A percentile compares a stretch with the other conserved stretches of the same genome.
phyloP scores from a whole-genome alignment of 2,888 invertebrate genomes.

The Tanytarsus gracilentus region DNA sequence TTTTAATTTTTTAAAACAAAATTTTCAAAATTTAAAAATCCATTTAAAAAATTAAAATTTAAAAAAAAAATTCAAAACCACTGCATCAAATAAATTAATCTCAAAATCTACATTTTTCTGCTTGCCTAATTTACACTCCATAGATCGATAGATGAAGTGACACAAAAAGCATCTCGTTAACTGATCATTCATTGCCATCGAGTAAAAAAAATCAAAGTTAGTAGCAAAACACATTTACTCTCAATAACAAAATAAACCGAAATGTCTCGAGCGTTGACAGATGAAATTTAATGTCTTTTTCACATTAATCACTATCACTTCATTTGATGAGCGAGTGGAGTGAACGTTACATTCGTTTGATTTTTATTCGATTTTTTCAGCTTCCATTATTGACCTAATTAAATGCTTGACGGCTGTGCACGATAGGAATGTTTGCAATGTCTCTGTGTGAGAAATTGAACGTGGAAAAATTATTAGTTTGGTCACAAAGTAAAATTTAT shows the following conservation, averaged over 20 bases:
- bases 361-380: not conserved
- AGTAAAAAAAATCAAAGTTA: not conserved
- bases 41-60: too few relatives aligned
- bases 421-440: not conserved
- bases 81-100: too few relatives aligned
- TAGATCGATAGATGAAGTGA: conserved; percentile 7
- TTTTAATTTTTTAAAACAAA: too few relatives aligned
- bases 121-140: too few relatives aligned
- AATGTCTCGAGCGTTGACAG: conserved; percentile 21
- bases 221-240: not conserved
- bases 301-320: conserved; percentile 28
- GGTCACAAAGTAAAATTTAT: too few relatives aligned
- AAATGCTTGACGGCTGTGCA: conserved; percentile 16
- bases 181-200: conserved; percentile 23
- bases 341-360: conserved; percentile 13
- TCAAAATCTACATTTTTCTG: too few relatives aligned
- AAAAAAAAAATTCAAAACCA: too few relatives aligned
- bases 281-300: conserved; percentile 26
- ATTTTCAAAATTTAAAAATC: too few relatives aligned
- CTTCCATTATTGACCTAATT: conserved; percentile 19
- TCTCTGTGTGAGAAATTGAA: not conserved
- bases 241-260: not conserved
- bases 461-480: too few relatives aligned
- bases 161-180: conserved; percentile 20
- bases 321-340: not conserved